Evolutionary conservation across 1,140 invertebrate genomes (phyloP), one percentile per base, ranked within the genome.

Genomic region (Nasonia vitripennis): DNA sequence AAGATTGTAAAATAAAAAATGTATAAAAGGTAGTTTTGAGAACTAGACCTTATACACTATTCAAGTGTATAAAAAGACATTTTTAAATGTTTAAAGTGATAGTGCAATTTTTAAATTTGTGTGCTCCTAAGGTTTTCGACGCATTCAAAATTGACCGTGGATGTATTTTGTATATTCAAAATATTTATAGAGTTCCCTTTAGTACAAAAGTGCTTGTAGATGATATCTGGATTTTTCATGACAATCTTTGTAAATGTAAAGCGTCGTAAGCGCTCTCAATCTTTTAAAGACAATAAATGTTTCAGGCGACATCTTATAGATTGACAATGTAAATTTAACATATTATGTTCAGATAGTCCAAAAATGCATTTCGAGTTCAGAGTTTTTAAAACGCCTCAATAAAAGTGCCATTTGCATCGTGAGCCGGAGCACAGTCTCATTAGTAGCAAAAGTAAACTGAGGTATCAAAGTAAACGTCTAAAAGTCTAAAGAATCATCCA

Each of bases 331-430:
- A 27, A 27, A 27, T 27, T 27, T 27, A 27, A 27, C 23, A 10
- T 70, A 81, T 79, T n/a, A 74, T 78, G 77, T 83, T 34, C 37
- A 77, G 41, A 79, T 51, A 79, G 78, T 83, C 37, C 68, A 83
- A 83, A 79, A 86, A 83, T 83, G 81, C 75, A 78, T 86, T 83
- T 86, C 81, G 51, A 86, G 77, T 79, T 74, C 84, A 14, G 78
- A 86, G 78, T 86, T 86, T 82, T 77, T 81, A 81, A 81, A 86
- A 83, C 68, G 51, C 37, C 68, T 71, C 70, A 77, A 81, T 84
- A 84, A 83, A 86, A 78, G 86, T 86, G 86, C 70, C 86, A 81
- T 74, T 86, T 81, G 78, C 82, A 86, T 86, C 82, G 78, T 86
- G 86, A 86, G 71, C 81, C 77, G 78, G 78, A 84, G 70, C 78